Conservation (phyloP, 1,140 invertebrate genomes). For the Sarcophaga peregrina region DNA sequence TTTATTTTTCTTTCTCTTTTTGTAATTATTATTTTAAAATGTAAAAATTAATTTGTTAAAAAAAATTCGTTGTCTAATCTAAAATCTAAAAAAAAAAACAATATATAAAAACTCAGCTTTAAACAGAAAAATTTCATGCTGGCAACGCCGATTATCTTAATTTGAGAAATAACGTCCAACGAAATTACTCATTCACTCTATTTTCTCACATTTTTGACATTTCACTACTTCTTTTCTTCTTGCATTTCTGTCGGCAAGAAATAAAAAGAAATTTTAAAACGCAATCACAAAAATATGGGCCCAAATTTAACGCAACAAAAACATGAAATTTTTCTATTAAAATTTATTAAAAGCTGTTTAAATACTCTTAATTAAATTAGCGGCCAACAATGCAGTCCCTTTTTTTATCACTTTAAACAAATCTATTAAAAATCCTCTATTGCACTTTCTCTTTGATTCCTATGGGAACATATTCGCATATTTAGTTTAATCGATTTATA, state of each 20-base stretch:
- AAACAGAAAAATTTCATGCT: background rate
- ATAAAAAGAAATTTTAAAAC: background rate
- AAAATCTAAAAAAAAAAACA: constrained; percentile 28
- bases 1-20: background rate
- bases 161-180: background rate
- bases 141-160: background rate
- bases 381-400: background rate
- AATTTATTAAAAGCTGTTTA: background rate
- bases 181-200: background rate
- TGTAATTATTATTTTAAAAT: constrained; percentile 20
- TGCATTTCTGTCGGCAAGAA: background rate
- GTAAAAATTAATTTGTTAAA: constrained; percentile 31
- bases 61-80: constrained; percentile 41
- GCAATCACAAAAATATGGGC: background rate
- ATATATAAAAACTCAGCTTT: constrained; percentile 5
- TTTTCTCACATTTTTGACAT: constrained; percentile 15
- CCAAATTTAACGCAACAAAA: background rate
- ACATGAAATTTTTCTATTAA: constrained; percentile 17
- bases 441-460: background rate
- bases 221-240: constrained; percentile 3
- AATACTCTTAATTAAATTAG: background rate
- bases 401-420: background rate
- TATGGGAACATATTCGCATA: constrained; percentile 12
- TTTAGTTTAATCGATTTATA: background rate
- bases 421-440: background rate